Conservation (phyloP, 2,888 invertebrate species). For the Gymnocheta viridis region DNA sequence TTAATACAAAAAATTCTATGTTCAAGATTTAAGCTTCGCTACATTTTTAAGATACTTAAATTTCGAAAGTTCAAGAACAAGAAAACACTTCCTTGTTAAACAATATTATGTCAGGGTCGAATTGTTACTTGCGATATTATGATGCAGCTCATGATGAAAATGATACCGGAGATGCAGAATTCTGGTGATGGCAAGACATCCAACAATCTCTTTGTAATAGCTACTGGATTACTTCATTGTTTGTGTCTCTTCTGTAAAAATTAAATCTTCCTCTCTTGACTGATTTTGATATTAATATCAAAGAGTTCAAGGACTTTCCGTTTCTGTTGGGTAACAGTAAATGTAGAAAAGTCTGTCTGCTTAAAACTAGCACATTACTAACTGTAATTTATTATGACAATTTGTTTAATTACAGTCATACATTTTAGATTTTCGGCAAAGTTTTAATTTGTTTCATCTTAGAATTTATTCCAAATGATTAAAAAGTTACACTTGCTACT, state of each 20-base stretch:
- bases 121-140: neutral
- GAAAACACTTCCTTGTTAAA: neutral
- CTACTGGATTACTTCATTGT: constrained; percentile 64
- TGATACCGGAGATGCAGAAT: neutral
- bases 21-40: no score
- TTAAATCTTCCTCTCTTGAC: neutral
- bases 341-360: neutral
- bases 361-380: neutral
- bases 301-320: constrained; percentile 2
- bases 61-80: neutral
- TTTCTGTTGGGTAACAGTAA: neutral
- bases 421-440: constrained; percentile 59
- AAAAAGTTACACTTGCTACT: no score
- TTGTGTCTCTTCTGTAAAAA: constrained; percentile 41
- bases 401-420: constrained; percentile 69
- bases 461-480: neutral
- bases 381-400: constrained; percentile 68
- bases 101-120: neutral
- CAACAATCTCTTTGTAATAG: constrained; percentile 55
- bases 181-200: constrained; percentile 61
- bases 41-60: no score
- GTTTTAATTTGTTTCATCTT: neutral
- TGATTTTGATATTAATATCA: constrained; percentile 47
- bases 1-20: no score
- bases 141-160: constrained; percentile 16